Evolutionary conservation across 2,797 vertebrate genomes (phyloP).

Genomic region (Okamejei kenojei): DNA sequence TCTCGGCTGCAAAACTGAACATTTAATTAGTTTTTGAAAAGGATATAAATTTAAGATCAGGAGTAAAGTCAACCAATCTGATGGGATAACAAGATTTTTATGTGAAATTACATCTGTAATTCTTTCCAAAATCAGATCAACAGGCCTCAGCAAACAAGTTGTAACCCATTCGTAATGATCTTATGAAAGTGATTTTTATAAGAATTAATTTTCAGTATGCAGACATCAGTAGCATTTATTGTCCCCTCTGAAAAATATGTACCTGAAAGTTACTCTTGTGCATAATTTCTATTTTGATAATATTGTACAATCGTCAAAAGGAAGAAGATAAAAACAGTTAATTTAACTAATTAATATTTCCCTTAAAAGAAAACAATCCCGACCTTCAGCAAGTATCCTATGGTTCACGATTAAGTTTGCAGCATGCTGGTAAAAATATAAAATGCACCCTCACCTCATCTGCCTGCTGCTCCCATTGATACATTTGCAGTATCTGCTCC

Average conservation of each 20-base stretch:
- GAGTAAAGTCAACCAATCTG: neutral
- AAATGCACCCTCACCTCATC: conserved; percentile 56
- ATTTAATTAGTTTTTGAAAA: conserved; percentile 6
- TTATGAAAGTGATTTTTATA: neutral
- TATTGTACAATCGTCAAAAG: neutral
- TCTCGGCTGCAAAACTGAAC: neutral
- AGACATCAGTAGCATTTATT: neutral
- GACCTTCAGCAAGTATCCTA: neutral
- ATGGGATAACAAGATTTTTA: neutral
- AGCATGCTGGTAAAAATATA: neutral
- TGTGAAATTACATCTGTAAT: neutral
- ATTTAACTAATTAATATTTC: neutral
- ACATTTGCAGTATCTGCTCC: conserved; percentile 55
- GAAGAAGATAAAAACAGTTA: neutral
- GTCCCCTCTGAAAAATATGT: too few species aligned
- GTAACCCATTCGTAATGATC: neutral
- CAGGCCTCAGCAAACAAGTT: neutral
- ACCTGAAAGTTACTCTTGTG: neutral
- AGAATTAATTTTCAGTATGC: neutral
- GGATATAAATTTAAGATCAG: neutral
- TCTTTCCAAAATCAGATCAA: too few species aligned
- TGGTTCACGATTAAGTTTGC: neutral
- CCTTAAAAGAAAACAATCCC: neutral
- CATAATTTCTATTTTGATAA: neutral
- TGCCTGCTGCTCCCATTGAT: conserved; percentile 63